These are phyloP conservation scores for Tubiluchus corallicola DNA, from an alignment of 2,888 invertebrate genomes.

Conservation along the genomic window DNA sequence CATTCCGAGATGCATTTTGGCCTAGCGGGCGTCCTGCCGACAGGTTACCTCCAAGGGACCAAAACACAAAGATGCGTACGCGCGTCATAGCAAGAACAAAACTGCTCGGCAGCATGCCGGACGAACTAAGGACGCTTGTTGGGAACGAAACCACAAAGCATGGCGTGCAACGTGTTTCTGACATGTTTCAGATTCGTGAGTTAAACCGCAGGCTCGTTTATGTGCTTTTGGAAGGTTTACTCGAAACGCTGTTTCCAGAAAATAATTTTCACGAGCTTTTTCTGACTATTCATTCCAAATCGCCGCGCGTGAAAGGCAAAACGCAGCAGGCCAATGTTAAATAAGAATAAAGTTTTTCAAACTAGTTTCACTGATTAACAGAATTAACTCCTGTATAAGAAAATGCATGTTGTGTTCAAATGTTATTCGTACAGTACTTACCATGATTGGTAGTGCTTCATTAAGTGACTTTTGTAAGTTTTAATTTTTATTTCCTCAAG, in stretches of 20 bases:
- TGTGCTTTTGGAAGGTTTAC: conserved; percentile 60
- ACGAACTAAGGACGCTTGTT: conserved; percentile 71
- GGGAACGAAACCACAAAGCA: conserved; percentile 68
- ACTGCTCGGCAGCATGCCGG: conserved; percentile 62
- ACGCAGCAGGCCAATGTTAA: too few relatives aligned
- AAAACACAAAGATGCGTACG: conserved; percentile 48
- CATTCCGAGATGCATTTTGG: conserved; percentile 44
- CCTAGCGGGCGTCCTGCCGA: conserved; percentile 38
- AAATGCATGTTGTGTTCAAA: too few relatives aligned
- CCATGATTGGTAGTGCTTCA: too few relatives aligned
- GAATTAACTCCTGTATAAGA: too few relatives aligned
- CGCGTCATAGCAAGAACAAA: conserved; percentile 68
- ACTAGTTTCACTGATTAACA: too few relatives aligned
- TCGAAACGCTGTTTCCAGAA: conserved; percentile 57
- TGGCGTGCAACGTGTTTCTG: conserved; percentile 63
- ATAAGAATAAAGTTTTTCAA: too few relatives aligned
- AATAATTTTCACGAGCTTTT: conserved; percentile 52
- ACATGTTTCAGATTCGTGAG: conserved; percentile 64
- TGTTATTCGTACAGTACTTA: too few relatives aligned
- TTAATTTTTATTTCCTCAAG: too few relatives aligned
- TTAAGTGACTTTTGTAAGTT: too few relatives aligned
- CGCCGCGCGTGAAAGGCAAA: conserved; percentile 22
- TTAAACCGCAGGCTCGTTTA: conserved; percentile 64
- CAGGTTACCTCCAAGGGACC: conserved; percentile 35
- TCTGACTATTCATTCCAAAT: conserved; percentile 45